phyloP scores from a whole-genome alignment of 2,113 vertebrate species.

The Halichoeres trimaculatus region DNA sequence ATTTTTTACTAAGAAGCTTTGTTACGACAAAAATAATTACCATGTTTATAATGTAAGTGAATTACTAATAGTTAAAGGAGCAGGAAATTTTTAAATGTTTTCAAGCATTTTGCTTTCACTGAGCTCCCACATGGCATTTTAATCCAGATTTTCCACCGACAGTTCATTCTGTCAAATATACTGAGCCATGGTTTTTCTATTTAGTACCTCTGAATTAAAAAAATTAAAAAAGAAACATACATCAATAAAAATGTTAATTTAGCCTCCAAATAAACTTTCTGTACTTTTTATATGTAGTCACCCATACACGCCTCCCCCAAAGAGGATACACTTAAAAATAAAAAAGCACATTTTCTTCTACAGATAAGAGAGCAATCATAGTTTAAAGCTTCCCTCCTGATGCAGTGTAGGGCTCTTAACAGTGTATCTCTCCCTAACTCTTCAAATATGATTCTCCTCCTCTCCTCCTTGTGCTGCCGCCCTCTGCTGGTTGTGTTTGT shows the following conservation, averaged over 20 bases:
- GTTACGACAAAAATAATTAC: too few species aligned
- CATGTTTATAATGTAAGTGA: too few species aligned
- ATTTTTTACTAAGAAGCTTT: too few species aligned
- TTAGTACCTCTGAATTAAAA: neutral
- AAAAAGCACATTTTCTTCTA: neutral
- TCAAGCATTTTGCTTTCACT: neutral
- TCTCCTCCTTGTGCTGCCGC: conserved; percentile 71
- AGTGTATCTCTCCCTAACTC: neutral
- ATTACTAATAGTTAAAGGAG: neutral
- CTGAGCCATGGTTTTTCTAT: too few species aligned
- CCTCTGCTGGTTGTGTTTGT: conserved; percentile 76
- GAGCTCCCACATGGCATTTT: neutral
- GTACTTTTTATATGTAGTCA: neutral
- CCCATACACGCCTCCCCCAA: neutral
- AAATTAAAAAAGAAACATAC: neutral
- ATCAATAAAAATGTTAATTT: too few species aligned
- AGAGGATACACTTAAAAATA: neutral
- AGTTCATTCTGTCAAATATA: neutral
- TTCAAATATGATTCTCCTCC: neutral
- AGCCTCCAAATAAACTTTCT: too few species aligned
- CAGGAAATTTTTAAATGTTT: neutral
- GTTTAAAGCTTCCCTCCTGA: too few species aligned
- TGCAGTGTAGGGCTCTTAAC: too few species aligned
- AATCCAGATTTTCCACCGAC: neutral
- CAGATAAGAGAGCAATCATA: neutral